Evolutionary conservation across 2,888 invertebrate genomes (phyloP).

Genomic region (Reticulitermes lucifugus): DNA sequence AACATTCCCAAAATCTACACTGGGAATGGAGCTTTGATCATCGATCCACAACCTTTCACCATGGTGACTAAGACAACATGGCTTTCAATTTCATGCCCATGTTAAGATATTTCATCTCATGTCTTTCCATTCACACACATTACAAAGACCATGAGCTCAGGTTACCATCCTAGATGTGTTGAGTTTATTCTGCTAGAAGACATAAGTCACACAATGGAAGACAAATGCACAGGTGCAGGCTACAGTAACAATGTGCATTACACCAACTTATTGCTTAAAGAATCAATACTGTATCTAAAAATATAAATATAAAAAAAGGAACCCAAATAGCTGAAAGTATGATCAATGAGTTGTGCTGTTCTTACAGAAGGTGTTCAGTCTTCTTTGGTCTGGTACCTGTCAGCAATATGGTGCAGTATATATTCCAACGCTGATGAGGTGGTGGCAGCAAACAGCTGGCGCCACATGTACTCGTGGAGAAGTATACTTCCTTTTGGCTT

Average conservation of each 20-base stretch:
- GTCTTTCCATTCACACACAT: too few species aligned
- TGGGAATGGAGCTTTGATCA: too few species aligned
- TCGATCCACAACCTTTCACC: too few species aligned
- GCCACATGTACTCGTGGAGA: conserved; percentile 64
- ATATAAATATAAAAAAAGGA: conserved; percentile 41
- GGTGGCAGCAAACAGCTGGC: conserved; percentile 62
- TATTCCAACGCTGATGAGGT: conserved; percentile 61
- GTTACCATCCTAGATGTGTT: background rate
- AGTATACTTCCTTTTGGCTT: conserved; percentile 60
- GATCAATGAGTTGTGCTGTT: conserved; percentile 12
- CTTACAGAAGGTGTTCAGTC: conserved; percentile 16
- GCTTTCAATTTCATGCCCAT: background rate
- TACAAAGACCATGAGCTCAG: too few species aligned
- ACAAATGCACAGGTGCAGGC: background rate
- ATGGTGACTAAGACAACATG: too few species aligned
- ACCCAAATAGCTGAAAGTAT: conserved; percentile 10
- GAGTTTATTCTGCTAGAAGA: background rate
- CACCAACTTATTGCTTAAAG: conserved; percentile 20
- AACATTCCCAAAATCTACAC: background rate
- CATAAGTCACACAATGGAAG: conserved; percentile 1
- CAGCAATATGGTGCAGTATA: conserved; percentile 64
- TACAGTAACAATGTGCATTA: background rate
- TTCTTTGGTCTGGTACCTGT: conserved; percentile 53
- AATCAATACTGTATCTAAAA: conserved; percentile 40
- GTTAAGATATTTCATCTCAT: background rate